Evolutionary conservation across 2,797 vertebrate genomes (phyloP), one percentile per base, ranked within the genome.

Genomic region (Heliangelus exortis): DNA sequence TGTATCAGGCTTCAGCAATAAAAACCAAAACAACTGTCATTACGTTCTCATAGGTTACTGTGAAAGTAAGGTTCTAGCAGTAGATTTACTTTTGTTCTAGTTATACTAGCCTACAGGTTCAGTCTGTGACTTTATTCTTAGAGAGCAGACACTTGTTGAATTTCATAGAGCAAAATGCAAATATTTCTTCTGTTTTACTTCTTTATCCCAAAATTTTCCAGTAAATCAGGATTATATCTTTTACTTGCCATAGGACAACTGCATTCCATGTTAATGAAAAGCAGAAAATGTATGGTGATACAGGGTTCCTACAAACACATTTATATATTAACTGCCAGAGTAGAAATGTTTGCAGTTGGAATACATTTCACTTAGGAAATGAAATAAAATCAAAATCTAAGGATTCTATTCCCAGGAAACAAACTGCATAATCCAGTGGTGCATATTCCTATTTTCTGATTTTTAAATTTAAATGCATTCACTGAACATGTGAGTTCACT

Each of bases 1-100:
- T 84, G 3, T 67, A 51, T 90, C 87, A 91, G 41, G 87, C 95
- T 87, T 94, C 69, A 93, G 58, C 50, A 74, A 77, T 74, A 45
- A 92, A 86, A 88, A 57, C 81, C 59, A 95, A 91, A 96, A 29
- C 8, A 17, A 15, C 53, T 88, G 28, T 51, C 50, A 10, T 79
- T 75, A 62, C 1, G 1, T 80, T 55, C 63, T 76, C 48, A 45
- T 48, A 88, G 21, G 17, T 87, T 93, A 74, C 22, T 71, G 41
- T 39, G 51, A 81, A 85, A 71, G 87, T 82, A 20, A 18, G 19
- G n/a, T 77, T 82, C 36, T 87, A 22, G 28, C 9, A 7, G 33
- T 74, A n/a, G 51, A 33, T 76, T 76, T 91, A 39, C 8, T 45
- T 59, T 53, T 92, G 25, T 57, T 29, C 34, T 48, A 29, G 48